Percentiles rank a stretch among this genome's conserved stretches.
These are phyloP conservation scores for Bombus soroeensis DNA, from an alignment of 1,140 invertebrate genomes.

Conservation along the genomic window DNA sequence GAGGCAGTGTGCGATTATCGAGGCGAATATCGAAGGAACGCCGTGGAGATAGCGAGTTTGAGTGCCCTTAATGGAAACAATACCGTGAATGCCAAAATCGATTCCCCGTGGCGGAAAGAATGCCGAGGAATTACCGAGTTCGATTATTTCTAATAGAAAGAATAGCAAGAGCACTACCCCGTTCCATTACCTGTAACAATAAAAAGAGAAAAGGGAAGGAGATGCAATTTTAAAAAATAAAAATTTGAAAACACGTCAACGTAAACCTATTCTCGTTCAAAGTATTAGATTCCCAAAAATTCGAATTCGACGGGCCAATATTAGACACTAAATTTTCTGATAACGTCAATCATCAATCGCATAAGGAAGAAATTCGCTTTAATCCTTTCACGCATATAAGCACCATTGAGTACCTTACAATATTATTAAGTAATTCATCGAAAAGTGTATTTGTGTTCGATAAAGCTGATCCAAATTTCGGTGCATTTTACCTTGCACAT, in stretches of 20 bases:
- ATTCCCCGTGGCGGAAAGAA: slow-evolving; percentile 28
- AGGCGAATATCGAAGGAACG: slow-evolving; percentile 25
- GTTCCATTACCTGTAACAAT: slow-evolving; percentile 6
- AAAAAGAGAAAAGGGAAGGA: background rate
- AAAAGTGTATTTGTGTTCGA: background rate
- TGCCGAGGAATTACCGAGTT: slow-evolving; percentile 20
- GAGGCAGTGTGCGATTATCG: slow-evolving; percentile 14
- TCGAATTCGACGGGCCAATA: accelerated
- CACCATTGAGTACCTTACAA: background rate
- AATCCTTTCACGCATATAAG: background rate
- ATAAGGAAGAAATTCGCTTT: too few relatives aligned
- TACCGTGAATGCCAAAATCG: slow-evolving; percentile 36
- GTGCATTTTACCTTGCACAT: background rate
- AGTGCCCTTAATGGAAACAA: slow-evolving; percentile 36
- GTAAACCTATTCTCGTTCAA: background rate
- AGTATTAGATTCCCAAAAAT: background rate
- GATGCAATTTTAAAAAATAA: background rate
- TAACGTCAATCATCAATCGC: too few relatives aligned
- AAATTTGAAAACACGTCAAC: background rate
- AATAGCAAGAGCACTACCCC: background rate
- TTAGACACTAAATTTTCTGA: background rate
- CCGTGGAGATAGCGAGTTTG: slow-evolving; percentile 15
- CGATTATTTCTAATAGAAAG: slow-evolving; percentile 31
- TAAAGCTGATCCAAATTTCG: background rate
- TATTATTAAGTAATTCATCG: background rate